These are phyloP conservation scores for Henicopernis longicauda DNA, from an alignment of 2,113 vertebrate genomes.

Conservation along the genomic window DNA sequence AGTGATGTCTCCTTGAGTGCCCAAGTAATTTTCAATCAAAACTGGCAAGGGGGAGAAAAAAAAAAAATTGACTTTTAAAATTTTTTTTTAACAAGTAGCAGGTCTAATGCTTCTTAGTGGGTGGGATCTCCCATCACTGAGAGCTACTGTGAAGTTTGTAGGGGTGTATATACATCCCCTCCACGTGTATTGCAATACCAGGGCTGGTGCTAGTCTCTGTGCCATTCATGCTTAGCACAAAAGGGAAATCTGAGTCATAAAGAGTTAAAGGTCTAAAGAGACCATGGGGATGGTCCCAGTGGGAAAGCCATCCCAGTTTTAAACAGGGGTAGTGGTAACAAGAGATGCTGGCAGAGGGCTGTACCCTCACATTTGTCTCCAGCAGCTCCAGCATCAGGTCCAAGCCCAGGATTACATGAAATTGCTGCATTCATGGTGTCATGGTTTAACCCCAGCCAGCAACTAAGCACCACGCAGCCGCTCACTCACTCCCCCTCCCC, in stretches of 20 bases:
- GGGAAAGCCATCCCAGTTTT: not conserved
- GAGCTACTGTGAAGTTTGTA: not conserved
- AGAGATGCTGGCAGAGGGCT: not conserved
- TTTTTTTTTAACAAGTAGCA: not conserved
- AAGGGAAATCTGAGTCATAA: not conserved
- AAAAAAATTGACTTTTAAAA: not conserved
- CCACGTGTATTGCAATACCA: not conserved
- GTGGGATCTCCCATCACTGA: not conserved
- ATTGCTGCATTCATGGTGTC: not conserved
- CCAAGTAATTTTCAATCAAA: not conserved
- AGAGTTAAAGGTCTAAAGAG: not conserved
- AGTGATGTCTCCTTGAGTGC: not conserved
- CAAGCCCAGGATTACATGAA: not conserved
- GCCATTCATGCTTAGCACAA: not conserved
- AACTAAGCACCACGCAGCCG: too few relatives aligned
- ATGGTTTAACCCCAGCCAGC: too few relatives aligned
- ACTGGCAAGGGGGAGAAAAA: not conserved
- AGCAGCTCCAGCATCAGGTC: not conserved
- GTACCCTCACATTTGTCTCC: not conserved
- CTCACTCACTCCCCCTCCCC: too few relatives aligned
- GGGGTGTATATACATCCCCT: not conserved
- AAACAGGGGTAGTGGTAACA: not conserved
- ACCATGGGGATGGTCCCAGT: not conserved
- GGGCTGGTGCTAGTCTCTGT: not conserved
- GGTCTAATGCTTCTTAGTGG: not conserved